Base-by-base conservation (phyloP, 2,888 invertebrate genomes). In the Caenorhabditis sinica region DNA sequence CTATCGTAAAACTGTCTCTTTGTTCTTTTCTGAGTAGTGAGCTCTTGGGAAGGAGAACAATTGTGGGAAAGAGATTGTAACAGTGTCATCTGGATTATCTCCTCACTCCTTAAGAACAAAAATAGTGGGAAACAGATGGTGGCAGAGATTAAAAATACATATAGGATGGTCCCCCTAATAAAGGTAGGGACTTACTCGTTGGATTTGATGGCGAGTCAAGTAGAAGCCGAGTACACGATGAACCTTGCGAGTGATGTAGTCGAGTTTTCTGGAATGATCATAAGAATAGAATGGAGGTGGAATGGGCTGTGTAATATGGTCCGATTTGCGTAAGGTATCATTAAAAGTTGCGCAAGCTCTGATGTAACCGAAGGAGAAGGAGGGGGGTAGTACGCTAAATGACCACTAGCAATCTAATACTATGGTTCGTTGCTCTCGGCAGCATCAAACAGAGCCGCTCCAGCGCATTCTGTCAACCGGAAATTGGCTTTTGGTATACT, bases 221-320 rank as follows among this genome's bases (percentile, higher is more conserved):
- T 84, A 80, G 75, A 75, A 74, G 15, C 80, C 79, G 17, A 84
- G 80, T 9, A 84, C 71, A n/a, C 74, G 69, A 36, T 84, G 74
- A 11, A 80, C 74, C 49, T 80, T 79, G 0, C 61, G 51, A 25
- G 80, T 80, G 49, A 84, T 80, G 51, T 75, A 84, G 65, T 84
- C 74, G 71, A 80, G 66, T 43, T 80, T 79, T 51, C 83, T 84
- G 75, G 15, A 84, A 77, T 8, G 43, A 23, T n/a, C 2, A n/a
- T 23, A 66, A 20, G 15, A 15, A 13, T 45, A 23, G 51, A 51
- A 20, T 45, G 9, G 45, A 23, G 53, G 13, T 20, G 2, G 28
- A 56, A 28, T 56, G 20, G 49, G 49, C n/a, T n/a, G n/a, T 49
- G 20, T 17, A 20, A n/a, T 17, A 17, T 49, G n/a, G 15, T 49